A percentile compares a stretch with the other conserved stretches of the same genome.
Conservation (phyloP, 2,797 vertebrate genomes). For the Gouania willdenowi region DNA sequence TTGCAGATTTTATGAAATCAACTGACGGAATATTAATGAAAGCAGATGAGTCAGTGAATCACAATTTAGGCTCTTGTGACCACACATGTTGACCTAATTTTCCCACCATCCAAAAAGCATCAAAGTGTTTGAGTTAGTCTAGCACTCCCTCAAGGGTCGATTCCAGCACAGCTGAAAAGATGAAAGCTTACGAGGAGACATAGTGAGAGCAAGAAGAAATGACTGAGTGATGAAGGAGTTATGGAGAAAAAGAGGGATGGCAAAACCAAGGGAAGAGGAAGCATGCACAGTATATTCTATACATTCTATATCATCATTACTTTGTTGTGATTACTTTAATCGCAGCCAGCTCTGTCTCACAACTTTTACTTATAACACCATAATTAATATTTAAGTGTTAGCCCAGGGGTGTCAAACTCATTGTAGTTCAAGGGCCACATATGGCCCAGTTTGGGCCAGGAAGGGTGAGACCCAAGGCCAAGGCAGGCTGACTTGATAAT, state of each 20-base stretch:
- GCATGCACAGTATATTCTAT: no score
- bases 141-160: slow-evolving; percentile 1
- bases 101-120: slow-evolving; percentile 8
- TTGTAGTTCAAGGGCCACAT: no score
- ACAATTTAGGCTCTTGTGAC: slow-evolving; percentile 10
- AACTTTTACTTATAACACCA: slow-evolving; percentile 40
- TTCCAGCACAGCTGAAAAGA: slow-evolving; percentile 4
- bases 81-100: slow-evolving; percentile 8
- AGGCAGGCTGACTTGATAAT: no score
- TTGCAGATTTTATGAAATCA: no score
- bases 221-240: slow-evolving; percentile 7
- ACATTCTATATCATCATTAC: slow-evolving; percentile 56
- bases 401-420: no score
- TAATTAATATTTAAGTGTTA: slow-evolving; percentile 53
- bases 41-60: slow-evolving; percentile 1
- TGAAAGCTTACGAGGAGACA: slow-evolving; percentile 3
- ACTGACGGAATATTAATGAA: not conserved
- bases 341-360: slow-evolving; percentile 8
- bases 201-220: slow-evolving; percentile 2
- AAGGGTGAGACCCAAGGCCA: no score
- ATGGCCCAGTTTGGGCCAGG: no score
- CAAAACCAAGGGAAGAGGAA: no score
- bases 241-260: slow-evolving; percentile 13
- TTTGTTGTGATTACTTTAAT: no score
- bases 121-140: slow-evolving; percentile 11